Evolutionary conservation across 2,797 vertebrate genomes (phyloP).

Genomic region (Pampus argenteus): DNA sequence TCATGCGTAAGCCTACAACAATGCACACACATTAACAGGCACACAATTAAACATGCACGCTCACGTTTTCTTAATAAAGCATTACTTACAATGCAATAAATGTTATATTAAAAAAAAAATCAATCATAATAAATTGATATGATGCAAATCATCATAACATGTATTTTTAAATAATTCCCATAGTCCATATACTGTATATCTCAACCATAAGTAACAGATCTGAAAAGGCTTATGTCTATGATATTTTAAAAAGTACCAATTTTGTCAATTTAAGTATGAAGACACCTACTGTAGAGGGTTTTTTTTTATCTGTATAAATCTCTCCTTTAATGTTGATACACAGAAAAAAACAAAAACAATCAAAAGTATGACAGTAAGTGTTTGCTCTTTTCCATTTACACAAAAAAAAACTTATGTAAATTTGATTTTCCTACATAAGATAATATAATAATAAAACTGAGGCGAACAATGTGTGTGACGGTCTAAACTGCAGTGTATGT

Average conservation of each 20-base stretch:
- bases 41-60: neutral
- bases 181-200: neutral
- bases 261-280: neutral
- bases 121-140: too few relatives aligned
- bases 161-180: neutral
- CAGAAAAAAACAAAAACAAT: neutral
- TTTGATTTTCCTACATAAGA: neutral
- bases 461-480: neutral
- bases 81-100: neutral
- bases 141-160: neutral
- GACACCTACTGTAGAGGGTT: too few relatives aligned
- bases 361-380: neutral
- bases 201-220: neutral
- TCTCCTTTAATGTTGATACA: neutral
- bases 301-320: too few relatives aligned
- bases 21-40: slow-evolving; percentile 2
- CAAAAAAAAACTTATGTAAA: neutral
- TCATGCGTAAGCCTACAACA: neutral
- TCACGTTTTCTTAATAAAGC: neutral
- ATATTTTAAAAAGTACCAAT: neutral
- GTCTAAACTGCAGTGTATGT: neutral
- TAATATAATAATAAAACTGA: neutral
- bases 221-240: neutral
- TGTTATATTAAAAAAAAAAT: too few relatives aligned
- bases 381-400: slow-evolving; percentile 1